Evolutionary conservation across 2,113 vertebrate genomes (phyloP).

Genomic region (Vicugna pacos): DNA sequence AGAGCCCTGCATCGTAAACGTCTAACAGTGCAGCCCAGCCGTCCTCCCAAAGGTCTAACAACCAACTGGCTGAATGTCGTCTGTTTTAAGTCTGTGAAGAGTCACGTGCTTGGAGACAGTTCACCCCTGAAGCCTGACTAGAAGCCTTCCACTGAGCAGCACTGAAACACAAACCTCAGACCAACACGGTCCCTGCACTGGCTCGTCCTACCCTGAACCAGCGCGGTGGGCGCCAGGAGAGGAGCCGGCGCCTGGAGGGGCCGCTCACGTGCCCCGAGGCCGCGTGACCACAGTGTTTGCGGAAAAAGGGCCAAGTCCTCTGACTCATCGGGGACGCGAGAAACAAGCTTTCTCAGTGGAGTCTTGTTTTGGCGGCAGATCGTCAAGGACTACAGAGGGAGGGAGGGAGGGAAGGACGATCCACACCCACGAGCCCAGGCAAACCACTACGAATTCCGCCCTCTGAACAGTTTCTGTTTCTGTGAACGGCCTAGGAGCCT

Average conservation of each 20-base stretch:
- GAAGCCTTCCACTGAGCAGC: not conserved
- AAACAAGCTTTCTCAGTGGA: not conserved
- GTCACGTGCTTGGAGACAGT: not conserved
- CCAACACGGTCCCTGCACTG: fast-evolving
- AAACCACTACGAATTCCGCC: fast-evolving
- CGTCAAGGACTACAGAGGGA: too few relatives aligned
- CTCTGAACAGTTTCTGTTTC: not conserved
- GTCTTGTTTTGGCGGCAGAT: not conserved
- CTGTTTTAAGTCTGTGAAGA: not conserved
- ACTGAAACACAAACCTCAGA: fast-evolving
- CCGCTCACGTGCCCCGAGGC: not conserved
- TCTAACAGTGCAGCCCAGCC: fast-evolving
- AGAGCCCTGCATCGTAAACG: fast-evolving
- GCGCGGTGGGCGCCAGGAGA: fast-evolving
- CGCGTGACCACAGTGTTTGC: not conserved
- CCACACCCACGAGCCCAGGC: not conserved
- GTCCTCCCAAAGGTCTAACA: fast-evolving
- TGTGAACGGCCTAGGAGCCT: not conserved
- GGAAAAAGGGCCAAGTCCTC: not conserved
- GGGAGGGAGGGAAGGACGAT: not conserved
- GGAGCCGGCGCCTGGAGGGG: fast-evolving
- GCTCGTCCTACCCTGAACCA: fast-evolving
- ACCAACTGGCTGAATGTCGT: fast-evolving
- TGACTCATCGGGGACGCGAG: fast-evolving
- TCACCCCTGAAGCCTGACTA: not conserved